Conservation (phyloP, 2,113 vertebrate species). For the Corydoras maculifer region DNA sequence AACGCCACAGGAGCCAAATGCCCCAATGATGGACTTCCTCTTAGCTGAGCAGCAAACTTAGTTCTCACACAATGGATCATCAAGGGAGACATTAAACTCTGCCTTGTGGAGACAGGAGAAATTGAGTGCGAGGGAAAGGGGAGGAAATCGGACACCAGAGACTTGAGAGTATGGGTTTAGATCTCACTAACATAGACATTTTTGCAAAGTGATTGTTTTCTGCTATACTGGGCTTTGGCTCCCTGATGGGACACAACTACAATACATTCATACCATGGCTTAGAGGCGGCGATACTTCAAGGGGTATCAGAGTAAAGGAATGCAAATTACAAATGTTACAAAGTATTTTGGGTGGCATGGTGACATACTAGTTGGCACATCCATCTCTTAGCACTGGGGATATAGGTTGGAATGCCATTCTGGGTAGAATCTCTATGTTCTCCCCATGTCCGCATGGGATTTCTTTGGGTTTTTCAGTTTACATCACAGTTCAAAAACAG, state of each 20-base stretch:
- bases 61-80: slow-evolving; percentile 44
- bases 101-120: slow-evolving; percentile 26
- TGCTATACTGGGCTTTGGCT: slow-evolving; percentile 50
- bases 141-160: slow-evolving; percentile 47
- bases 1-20: slow-evolving; percentile 57
- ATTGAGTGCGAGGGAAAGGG: slow-evolving; percentile 50
- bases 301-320: too few species aligned
- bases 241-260: slow-evolving; percentile 49
- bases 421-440: too few species aligned
- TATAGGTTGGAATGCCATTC: too few species aligned
- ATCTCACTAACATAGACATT: slow-evolving; percentile 22
- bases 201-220: slow-evolving; percentile 50
- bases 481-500: too few species aligned
- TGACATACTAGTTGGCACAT: too few species aligned
- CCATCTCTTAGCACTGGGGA: too few species aligned
- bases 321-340: too few species aligned
- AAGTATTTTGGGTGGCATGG: too few species aligned
- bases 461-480: too few species aligned
- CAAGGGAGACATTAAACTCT: slow-evolving; percentile 61
- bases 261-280: slow-evolving; percentile 21
- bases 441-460: too few species aligned
- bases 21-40: slow-evolving; percentile 46
- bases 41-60: slow-evolving; percentile 44
- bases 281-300: too few species aligned
- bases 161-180: slow-evolving; percentile 39